A percentile compares a stretch with the other conserved stretches of the same genome.
Conservation (phyloP, 2,113 vertebrate genomes). For the Melanerpes formicivorus region DNA sequence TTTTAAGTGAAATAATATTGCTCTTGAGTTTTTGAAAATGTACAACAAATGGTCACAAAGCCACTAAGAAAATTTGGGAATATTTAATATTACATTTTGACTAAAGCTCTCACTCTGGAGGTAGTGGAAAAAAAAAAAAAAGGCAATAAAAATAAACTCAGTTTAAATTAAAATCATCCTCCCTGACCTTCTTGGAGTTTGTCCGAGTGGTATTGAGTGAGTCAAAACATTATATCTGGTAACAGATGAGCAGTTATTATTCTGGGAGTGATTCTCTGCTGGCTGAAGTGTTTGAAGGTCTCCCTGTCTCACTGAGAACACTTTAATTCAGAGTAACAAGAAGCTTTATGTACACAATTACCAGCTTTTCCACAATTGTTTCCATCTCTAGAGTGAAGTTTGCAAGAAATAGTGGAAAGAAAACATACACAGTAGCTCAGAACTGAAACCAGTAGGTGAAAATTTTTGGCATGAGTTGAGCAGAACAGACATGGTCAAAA, state of each 20-base stretch:
- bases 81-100: not conserved
- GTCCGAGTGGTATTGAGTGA: not conserved
- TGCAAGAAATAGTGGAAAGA: not conserved
- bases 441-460: not conserved
- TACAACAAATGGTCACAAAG: not conserved
- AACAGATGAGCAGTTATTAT: not conserved
- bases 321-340: not conserved
- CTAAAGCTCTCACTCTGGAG: not conserved
- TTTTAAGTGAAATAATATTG: not conserved
- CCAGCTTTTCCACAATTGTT: not conserved
- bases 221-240: not conserved
- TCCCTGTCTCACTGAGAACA: not conserved
- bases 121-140: not conserved
- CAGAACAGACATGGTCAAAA: not conserved
- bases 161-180: not conserved
- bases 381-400: slow-evolving; percentile 1
- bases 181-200: not conserved
- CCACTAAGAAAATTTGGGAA: not conserved
- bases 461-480: not conserved
- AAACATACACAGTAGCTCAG: not conserved
- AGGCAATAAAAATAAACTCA: not conserved
- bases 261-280: not conserved
- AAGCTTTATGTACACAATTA: slow-evolving; percentile 17
- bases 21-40: not conserved
- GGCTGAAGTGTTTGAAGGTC: not conserved